phyloP scores from a whole-genome alignment of 2,888 invertebrate species.

The Cordilura impudica region DNA sequence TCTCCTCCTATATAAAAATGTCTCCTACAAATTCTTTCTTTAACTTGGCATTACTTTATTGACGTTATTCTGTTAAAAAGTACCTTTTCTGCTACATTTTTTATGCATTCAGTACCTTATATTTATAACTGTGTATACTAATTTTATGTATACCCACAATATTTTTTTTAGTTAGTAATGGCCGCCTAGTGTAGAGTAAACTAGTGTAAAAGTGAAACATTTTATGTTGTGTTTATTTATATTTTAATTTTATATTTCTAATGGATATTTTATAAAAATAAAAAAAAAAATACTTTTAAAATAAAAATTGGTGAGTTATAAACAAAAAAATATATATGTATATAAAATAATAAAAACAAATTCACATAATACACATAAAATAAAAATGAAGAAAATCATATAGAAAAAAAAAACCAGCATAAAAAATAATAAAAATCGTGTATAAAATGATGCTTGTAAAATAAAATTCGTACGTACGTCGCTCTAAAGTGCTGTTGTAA shows the following conservation, averaged over 20 bases:
- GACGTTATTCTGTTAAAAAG: not conserved
- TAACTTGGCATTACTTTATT: not conserved
- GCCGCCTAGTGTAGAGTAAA: constrained; percentile 66
- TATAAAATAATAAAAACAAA: not conserved
- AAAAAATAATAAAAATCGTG: constrained; percentile 1
- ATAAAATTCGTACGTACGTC: constrained; percentile 17
- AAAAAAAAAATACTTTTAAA: constrained; percentile 24
- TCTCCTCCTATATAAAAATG: no score
- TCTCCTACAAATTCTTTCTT: not conserved
- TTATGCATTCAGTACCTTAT: constrained; percentile 13
- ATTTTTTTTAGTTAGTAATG: constrained; percentile 62
- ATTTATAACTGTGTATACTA: constrained; percentile 31
- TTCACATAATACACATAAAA: constrained; percentile 6
- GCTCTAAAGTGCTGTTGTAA: constrained; percentile 5
- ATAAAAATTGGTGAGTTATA: constrained; percentile 70
- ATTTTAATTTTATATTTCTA: constrained; percentile 66
- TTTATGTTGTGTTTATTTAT: constrained; percentile 70
- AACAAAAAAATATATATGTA: not conserved
- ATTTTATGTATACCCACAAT: constrained; percentile 51
- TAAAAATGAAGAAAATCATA: constrained; percentile 54
- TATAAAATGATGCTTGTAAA: constrained; percentile 33
- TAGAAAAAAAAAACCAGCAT: constrained; percentile 40
- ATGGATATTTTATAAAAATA: constrained; percentile 32
- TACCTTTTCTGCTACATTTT: not conserved
- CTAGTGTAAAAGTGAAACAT: constrained; percentile 62